Conservation (phyloP, 2,888 invertebrate species). For the Rhogogaster chlorosoma region DNA sequence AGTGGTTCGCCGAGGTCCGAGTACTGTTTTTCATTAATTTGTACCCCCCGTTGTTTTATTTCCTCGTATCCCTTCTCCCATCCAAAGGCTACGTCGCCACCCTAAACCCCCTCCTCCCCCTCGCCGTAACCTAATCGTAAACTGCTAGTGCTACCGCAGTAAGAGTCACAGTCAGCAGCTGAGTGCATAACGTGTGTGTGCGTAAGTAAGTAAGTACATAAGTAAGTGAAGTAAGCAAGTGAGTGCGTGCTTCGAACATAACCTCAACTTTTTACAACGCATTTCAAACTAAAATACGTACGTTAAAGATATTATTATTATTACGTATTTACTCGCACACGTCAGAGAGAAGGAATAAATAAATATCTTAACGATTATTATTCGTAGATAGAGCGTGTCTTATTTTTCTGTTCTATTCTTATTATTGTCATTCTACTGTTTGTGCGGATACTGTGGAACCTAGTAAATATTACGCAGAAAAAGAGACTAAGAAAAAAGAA, state of each 20-base stretch:
- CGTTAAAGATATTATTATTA: neutral
- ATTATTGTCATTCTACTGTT: neutral
- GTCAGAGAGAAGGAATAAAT: neutral
- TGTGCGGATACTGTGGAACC: neutral
- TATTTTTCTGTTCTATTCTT: neutral
- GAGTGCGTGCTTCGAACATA: conserved; percentile 20
- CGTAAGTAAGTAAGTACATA: neutral
- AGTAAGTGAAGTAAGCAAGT: neutral
- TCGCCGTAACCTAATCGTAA: conserved; percentile 20
- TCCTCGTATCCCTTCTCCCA: neutral
- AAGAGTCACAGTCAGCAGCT: conserved; percentile 33
- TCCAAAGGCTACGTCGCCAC: neutral
- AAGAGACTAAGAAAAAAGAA: neutral
- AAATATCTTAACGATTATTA: neutral
- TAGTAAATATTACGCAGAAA: neutral
- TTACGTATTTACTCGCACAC: neutral
- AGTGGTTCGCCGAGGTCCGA: conserved; percentile 24
- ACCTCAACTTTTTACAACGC: neutral
- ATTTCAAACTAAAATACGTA: neutral
- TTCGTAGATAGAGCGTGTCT: neutral
- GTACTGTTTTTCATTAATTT: conserved; percentile 47
- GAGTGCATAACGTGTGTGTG: conserved; percentile 25
- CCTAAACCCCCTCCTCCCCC: neutral
- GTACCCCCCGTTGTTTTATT: conserved; percentile 48
- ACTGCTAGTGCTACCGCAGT: conserved; percentile 12